Conservation (phyloP, 2,113 vertebrate genomes). For the Rhinogobius similis region DNA sequence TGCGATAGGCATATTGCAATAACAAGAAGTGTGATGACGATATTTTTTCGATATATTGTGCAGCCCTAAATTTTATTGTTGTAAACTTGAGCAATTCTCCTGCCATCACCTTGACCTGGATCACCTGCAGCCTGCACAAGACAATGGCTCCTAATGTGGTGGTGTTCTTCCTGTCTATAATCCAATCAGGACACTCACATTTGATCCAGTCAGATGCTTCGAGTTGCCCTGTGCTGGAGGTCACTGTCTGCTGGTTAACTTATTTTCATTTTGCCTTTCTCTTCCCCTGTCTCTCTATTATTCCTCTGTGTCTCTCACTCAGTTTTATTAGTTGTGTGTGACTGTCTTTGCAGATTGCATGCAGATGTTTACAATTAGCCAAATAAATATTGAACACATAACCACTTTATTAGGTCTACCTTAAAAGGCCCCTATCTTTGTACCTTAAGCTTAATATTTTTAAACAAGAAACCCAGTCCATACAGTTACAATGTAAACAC, state of each 20-base stretch:
- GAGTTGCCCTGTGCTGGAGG: conserved; percentile 35
- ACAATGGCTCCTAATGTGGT: conserved; percentile 19
- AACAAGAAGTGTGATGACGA: too few species aligned
- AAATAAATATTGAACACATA: conserved; percentile 30
- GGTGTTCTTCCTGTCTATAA: conserved; percentile 40
- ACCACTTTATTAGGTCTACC: conserved; percentile 5
- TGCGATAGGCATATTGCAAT: too few species aligned
- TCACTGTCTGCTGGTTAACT: conserved; percentile 35
- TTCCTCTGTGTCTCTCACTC: conserved; percentile 6
- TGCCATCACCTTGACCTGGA: conserved; percentile 6
- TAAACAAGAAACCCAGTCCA: too few species aligned
- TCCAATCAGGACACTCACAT: conserved; percentile 42
- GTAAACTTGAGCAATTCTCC: too few species aligned
- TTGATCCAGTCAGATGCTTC: conserved; percentile 49
- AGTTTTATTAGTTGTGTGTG: conserved; percentile 62
- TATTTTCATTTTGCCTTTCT: conserved; percentile 26
- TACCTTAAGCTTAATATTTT: background rate
- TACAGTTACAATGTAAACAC: too few species aligned
- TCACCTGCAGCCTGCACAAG: background rate
- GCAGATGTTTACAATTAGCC: conserved; percentile 52
- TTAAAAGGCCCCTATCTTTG: background rate
- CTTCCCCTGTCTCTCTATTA: background rate
- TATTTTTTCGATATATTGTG: too few species aligned
- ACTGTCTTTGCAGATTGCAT: conserved; percentile 43
- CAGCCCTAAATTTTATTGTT: too few species aligned